Conservation (phyloP, 1,140 invertebrate species). For the Ceratitis capitata region DNA sequence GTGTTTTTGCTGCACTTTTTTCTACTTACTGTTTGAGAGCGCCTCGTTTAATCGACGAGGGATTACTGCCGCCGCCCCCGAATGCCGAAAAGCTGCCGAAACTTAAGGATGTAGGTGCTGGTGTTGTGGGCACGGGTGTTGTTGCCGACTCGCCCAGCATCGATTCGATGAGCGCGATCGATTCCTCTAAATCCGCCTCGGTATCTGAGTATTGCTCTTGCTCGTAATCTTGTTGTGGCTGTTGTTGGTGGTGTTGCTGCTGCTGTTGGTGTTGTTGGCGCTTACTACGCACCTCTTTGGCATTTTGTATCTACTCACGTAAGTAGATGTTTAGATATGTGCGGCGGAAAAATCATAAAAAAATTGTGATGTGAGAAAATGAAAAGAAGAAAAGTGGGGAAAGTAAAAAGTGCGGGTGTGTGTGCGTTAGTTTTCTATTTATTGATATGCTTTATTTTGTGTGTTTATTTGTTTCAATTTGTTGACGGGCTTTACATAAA, state of each 20-base stretch:
- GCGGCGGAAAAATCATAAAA: not conserved
- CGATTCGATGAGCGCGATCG: conserved; percentile 70
- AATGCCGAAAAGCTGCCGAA: not conserved
- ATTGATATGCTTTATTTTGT: not conserved
- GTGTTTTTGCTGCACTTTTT: not conserved
- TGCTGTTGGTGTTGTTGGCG: not conserved
- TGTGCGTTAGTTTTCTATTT: not conserved
- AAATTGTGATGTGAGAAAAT: not conserved
- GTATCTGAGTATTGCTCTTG: conserved; percentile 60
- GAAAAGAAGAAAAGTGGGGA: not conserved
- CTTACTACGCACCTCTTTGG: conserved; percentile 4
- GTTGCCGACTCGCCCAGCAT: conserved; percentile 65
- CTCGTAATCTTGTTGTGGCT: not conserved
- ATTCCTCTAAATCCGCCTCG: conserved; percentile 69
- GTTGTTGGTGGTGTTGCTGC: conserved; percentile 19
- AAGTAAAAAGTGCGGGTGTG: conserved; percentile 1
- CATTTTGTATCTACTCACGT: not conserved
- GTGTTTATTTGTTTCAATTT: conserved; percentile 45
- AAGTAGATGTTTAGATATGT: not conserved
- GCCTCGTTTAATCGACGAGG: conserved; percentile 65
- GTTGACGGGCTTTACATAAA: no score
- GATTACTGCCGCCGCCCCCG: not conserved
- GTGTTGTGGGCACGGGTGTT: conserved; percentile 41
- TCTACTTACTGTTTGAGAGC: conserved; percentile 65
- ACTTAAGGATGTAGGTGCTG: not conserved